Percentiles rank a stretch among this genome's conserved stretches.
phyloP scores from a whole-genome alignment of 2,888 invertebrate genomes.

The Nomada fabriciana region DNA sequence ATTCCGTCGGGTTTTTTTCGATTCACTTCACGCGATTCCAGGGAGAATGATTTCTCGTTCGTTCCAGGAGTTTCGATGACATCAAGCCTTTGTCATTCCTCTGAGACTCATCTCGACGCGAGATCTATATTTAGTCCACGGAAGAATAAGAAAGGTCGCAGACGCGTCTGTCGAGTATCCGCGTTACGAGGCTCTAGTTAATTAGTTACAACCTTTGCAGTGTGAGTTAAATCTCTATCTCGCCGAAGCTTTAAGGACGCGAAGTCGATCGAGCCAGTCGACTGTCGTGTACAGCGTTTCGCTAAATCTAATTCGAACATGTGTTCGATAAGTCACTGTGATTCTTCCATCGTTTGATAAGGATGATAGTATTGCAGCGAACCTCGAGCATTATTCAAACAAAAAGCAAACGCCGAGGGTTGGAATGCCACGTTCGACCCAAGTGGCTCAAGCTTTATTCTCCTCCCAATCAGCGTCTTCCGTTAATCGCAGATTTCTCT shows the following conservation, averaged over 20 bases:
- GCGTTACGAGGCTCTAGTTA: neutral
- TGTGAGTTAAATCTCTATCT: conserved; percentile 14
- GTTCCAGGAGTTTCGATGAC: neutral
- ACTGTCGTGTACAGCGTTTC: neutral
- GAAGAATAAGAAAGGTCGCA: neutral
- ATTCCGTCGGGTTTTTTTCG: no score
- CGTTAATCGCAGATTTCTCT: neutral
- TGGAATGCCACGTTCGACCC: neutral
- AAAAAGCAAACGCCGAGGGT: neutral
- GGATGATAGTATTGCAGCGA: neutral
- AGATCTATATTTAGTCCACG: neutral
- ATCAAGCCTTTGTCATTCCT: neutral
- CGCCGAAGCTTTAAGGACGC: conserved; percentile 4
- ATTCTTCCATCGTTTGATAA: neutral
- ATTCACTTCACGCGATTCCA: neutral
- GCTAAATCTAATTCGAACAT: conserved; percentile 31
- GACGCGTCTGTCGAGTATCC: neutral
- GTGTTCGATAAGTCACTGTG: conserved; percentile 30
- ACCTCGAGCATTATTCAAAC: neutral
- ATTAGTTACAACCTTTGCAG: conserved; percentile 22
- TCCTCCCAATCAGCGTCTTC: no score
- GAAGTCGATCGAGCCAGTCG: conserved; percentile 19
- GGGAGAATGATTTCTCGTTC: neutral
- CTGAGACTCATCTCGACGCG: neutral
- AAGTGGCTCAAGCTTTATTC: neutral